A percentile compares a stretch with the other conserved stretches of the same genome.
These are phyloP conservation scores for Scatophagus argus DNA, from an alignment of 2,113 vertebrate species.

Conservation along the genomic window DNA sequence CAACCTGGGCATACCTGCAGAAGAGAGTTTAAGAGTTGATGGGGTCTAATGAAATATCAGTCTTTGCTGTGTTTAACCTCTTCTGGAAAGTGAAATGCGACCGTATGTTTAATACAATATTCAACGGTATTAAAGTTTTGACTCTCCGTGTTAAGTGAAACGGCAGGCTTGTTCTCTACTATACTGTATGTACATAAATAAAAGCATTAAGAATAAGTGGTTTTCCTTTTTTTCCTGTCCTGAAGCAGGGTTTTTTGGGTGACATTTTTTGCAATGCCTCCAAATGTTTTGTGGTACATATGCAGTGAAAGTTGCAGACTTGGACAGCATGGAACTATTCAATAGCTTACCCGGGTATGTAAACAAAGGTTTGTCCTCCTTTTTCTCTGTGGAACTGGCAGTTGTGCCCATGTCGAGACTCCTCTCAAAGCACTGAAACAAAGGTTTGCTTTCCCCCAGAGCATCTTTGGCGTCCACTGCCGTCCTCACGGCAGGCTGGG, in stretches of 20 bases:
- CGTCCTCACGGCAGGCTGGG: accelerated
- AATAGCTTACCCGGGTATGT: neutral
- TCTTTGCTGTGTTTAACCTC: neutral
- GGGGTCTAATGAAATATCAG: neutral
- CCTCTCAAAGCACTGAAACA: no score
- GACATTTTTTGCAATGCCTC: no score
- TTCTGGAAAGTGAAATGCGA: neutral
- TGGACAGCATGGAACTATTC: neutral
- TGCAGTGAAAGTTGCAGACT: neutral
- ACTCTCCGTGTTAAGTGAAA: no score
- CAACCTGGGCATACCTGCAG: accelerated
- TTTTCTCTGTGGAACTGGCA: neutral
- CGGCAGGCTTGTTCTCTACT: no score
- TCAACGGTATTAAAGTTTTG: no score
- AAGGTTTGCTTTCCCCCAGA: no score
- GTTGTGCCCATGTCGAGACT: accelerated
- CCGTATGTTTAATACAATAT: no score
- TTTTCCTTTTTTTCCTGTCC: no score
- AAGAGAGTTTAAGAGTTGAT: neutral
- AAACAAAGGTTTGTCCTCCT: neutral
- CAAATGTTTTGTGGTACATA: neutral
- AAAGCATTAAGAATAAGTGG: no score
- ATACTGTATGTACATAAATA: no score
- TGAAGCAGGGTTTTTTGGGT: no score
- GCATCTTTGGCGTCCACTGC: accelerated